Conservation (phyloP, 2,797 vertebrate species). For the Pantherophis vulpinus region DNA sequence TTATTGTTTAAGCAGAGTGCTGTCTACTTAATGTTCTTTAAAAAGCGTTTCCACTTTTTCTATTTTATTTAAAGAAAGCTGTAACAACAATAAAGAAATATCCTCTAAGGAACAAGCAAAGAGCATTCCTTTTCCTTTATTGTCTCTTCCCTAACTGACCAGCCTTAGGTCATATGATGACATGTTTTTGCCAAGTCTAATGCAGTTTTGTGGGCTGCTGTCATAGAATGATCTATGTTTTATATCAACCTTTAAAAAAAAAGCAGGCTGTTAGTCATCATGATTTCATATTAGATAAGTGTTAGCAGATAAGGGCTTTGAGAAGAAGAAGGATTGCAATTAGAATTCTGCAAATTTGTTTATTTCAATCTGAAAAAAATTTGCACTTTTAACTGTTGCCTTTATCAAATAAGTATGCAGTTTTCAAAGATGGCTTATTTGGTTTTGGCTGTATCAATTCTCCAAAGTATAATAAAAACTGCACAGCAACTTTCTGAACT, state of each 20-base stretch:
- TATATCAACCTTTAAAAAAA: not conserved
- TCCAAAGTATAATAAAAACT: not conserved
- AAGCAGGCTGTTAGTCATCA: not conserved
- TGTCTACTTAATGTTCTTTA: conserved; percentile 44
- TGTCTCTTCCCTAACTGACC: not conserved
- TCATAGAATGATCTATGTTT: not conserved
- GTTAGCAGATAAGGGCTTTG: not conserved
- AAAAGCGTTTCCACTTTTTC: conserved; percentile 53
- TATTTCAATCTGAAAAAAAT: not conserved
- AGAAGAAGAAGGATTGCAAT: not conserved
- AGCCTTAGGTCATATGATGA: conserved; percentile 27
- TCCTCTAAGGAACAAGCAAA: conserved; percentile 51
- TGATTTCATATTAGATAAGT: not conserved
- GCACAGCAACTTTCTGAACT: not conserved
- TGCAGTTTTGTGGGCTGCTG: not conserved
- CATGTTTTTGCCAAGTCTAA: conserved; percentile 32
- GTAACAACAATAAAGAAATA: not conserved
- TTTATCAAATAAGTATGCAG: not conserved
- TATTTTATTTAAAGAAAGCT: conserved; percentile 1
- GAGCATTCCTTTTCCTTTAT: conserved; percentile 54
- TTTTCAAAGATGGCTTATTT: not conserved
- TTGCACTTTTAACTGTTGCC: not conserved
- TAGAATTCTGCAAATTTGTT: not conserved
- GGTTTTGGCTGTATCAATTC: not conserved
- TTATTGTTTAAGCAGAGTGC: conserved; percentile 43